Percentiles rank a stretch among this genome's conserved stretches.
Evolutionary conservation across 2,888 invertebrate genomes (phyloP).

Genomic region (Zygothrica quintamaculata): DNA sequence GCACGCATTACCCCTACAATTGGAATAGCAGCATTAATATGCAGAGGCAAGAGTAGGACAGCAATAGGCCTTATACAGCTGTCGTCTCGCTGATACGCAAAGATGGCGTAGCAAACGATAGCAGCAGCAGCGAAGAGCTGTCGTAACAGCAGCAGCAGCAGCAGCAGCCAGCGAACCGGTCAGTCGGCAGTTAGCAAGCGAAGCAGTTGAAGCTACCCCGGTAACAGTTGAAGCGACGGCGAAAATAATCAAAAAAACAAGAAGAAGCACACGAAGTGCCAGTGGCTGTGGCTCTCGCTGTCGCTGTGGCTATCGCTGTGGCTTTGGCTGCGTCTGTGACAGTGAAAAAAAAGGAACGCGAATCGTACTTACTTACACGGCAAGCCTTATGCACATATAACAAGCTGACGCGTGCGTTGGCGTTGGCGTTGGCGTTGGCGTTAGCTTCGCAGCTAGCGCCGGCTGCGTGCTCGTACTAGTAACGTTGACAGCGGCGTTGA

Average conservation of each 20-base stretch:
- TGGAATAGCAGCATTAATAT: constrained; percentile 44
- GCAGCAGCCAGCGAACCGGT: constrained; percentile 33
- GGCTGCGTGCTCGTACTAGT: too few species aligned
- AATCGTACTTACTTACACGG: too few species aligned
- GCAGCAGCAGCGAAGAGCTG: constrained; percentile 23
- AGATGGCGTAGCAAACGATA: constrained; percentile 64
- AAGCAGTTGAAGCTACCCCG: constrained; percentile 49
- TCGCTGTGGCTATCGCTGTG: too few species aligned
- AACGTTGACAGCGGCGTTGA: constrained; percentile 32
- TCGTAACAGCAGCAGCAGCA: constrained; percentile 35
- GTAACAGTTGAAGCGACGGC: constrained; percentile 22
- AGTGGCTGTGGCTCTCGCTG: too few species aligned
- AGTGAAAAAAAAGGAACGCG: constrained; percentile 12
- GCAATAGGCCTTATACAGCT: constrained; percentile 1
- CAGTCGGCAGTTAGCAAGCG: constrained; percentile 55
- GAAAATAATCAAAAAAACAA: too few species aligned
- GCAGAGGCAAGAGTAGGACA: constrained; percentile 13
- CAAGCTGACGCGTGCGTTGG: constrained; percentile 12
- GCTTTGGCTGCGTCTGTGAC: too few species aligned
- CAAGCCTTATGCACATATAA: too few species aligned
- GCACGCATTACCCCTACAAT: constrained; percentile 57
- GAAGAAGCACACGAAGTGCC: too few species aligned
- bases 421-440: constrained; percentile 40
- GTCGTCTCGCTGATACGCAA: constrained; percentile 59
- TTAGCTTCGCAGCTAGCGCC: constrained; percentile 46